phyloP scores from a whole-genome alignment of 2,888 invertebrate genomes.

The Pristionchus japonicus region DNA sequence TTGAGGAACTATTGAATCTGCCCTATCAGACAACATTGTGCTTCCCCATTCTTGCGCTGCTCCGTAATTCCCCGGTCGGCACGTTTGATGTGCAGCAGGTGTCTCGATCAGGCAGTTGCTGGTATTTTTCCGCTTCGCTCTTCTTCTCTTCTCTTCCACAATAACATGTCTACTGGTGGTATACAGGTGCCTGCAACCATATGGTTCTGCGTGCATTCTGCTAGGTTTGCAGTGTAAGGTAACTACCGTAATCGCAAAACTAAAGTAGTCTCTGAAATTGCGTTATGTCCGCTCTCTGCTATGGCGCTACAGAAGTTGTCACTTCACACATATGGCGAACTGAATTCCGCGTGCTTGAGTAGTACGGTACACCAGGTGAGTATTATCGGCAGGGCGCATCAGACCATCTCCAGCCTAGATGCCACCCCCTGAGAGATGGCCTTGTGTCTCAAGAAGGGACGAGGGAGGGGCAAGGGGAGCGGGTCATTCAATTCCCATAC shows the following conservation, averaged over 20 bases:
- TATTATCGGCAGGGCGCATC: background rate
- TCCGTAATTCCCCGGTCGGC: background rate
- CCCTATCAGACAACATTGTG: too few relatives aligned
- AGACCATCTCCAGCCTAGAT: background rate
- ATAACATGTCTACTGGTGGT: background rate
- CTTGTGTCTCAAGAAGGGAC: slow-evolving; percentile 22
- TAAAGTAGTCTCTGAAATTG: background rate
- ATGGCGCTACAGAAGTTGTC: background rate
- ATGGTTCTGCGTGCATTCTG: too few relatives aligned
- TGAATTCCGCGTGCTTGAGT: background rate
- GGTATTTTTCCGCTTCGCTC: background rate
- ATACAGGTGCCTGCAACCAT: background rate
- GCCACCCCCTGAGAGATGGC: slow-evolving; percentile 34
- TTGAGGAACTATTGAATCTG: background rate
- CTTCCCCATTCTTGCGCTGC: too few relatives aligned
- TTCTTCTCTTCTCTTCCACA: background rate
- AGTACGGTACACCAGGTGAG: slow-evolving; percentile 9
- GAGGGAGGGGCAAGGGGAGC: background rate
- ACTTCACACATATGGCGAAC: background rate
- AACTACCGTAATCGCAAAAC: background rate
- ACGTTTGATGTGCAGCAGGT: background rate
- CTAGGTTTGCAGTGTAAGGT: background rate
- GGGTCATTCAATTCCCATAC: slow-evolving; percentile 43
- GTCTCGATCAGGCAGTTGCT: background rate
- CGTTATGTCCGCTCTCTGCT: background rate